Conservation (phyloP, 2,113 vertebrate genomes). For the Geococcyx californianus region DNA sequence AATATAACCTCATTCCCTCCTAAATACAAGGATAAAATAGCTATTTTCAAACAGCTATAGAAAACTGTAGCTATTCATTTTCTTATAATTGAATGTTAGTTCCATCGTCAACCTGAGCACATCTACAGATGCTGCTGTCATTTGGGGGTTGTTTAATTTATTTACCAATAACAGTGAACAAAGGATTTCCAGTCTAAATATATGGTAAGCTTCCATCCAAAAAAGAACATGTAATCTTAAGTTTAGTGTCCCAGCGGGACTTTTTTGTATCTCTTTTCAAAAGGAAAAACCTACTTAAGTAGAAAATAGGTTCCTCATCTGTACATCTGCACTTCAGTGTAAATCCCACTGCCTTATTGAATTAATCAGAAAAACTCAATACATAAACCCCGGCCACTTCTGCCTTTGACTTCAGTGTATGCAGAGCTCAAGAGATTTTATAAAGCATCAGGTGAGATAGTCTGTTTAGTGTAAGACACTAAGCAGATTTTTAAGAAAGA, state of each 20-base stretch:
- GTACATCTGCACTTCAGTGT: not conserved
- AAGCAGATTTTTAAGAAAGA: not conserved
- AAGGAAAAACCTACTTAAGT: not conserved
- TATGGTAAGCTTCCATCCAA: conserved; percentile 9
- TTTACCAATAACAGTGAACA: conserved; percentile 43
- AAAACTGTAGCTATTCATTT: conserved; percentile 49
- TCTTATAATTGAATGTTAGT: conserved; percentile 32
- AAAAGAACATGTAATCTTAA: conserved; percentile 18
- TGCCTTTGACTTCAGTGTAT: not conserved
- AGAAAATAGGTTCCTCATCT: conserved; percentile 26
- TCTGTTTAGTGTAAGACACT: not conserved
- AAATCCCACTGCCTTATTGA: conserved; percentile 27
- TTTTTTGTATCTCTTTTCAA: conserved; percentile 5
- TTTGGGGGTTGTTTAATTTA: conserved; percentile 44
- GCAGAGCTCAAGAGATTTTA: not conserved
- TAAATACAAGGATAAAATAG: conserved; percentile 27
- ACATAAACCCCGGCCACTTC: not conserved
- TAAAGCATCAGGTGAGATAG: not conserved
- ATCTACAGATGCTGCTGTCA: conserved; percentile 9
- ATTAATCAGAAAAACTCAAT: not conserved
- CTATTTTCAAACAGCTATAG: conserved; percentile 36
- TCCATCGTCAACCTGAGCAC: conserved; percentile 45
- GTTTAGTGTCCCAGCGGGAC: not conserved
- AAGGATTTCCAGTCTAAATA: conserved; percentile 43
- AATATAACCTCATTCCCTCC: not conserved